Evolutionary conservation across 2,888 invertebrate genomes (phyloP).

Genomic region (Lucinisca nassula): DNA sequence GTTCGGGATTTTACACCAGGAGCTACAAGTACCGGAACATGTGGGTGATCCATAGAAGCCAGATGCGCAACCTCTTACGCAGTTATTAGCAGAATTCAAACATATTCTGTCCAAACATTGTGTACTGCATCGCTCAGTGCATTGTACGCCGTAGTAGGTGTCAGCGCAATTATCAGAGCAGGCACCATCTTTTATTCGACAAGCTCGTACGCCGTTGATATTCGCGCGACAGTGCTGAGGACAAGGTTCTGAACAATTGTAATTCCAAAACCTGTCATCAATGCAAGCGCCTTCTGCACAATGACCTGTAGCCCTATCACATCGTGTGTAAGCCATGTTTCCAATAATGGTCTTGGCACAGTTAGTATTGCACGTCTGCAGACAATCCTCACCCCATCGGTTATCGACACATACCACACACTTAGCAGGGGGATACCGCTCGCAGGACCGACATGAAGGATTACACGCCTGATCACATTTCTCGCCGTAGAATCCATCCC

Average conservation of each 20-base stretch:
- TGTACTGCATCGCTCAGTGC: slow-evolving; percentile 38
- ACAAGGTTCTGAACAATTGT: slow-evolving; percentile 42
- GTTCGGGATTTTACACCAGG: slow-evolving; percentile 33
- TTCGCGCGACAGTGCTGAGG: slow-evolving; percentile 30
- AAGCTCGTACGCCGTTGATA: slow-evolving; percentile 18
- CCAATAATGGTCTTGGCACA: not conserved
- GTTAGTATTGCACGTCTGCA: not conserved
- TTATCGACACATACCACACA: not conserved
- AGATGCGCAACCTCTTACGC: slow-evolving; percentile 37
- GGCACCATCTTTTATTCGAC: slow-evolving; percentile 33
- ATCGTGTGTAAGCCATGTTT: not conserved
- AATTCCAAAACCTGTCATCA: slow-evolving; percentile 37
- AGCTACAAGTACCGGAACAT: slow-evolving; percentile 42
- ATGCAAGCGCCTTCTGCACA: slow-evolving; percentile 39
- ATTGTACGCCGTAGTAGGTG: slow-evolving; percentile 47
- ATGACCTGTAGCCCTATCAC: slow-evolving; percentile 35
- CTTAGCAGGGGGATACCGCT: not conserved
- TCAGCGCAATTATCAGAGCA: slow-evolving; percentile 39
- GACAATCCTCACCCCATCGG: not conserved
- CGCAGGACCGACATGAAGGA: not conserved
- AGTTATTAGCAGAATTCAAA: slow-evolving; percentile 32
- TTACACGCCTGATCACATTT: not conserved
- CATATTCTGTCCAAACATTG: slow-evolving; percentile 48
- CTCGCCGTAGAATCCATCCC: not conserved
- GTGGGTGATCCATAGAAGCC: slow-evolving; percentile 49